Base-by-base conservation (phyloP, 2,888 invertebrate genomes). In the Melanostoma scalare region DNA sequence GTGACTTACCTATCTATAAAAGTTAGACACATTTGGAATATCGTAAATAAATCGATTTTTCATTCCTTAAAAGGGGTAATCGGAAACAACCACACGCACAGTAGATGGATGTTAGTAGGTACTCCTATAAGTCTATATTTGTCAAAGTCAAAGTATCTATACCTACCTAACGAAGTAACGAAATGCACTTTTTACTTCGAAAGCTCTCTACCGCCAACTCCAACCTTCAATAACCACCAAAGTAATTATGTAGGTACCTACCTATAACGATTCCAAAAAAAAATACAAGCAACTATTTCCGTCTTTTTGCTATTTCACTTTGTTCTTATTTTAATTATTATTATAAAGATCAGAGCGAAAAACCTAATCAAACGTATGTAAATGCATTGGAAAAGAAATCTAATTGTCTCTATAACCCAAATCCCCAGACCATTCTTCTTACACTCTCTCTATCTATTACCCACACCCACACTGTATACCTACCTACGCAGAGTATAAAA, bases 361-460 rank as follows among this genome's bases (percentile, higher is more conserved):
- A 82, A 76, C 76, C 72, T 56, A 82, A 82, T 73, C 55, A 38
- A 73, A 48, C 48, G 65, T 20, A 48, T 53, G 65, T 72, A 76
- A 73, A 68, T 73, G 56, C 67, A 80, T 75, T 68, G 71, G 56
- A 69, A 71, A 56, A 74, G 50, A 68, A 50, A 74, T 56, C 61
- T 30, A 20, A 35, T 3, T 36, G 2, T 8, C 3, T 40, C 30
- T 33, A 31, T 8, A 33, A 9, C 20, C 40, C 31, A 40, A 36
- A 42, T 38, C 40, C 30, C 8, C 42, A 36, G 10, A 8, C 6
- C 55, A 48, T 33, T 8, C 9, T 31, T n/a, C 20, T 55, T 35
- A 35, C 55, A 48, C 38, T 10, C 9, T 31, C 8, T 36, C 61
- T 35, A 35, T 46, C 35, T 42, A 10, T 40, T 31, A 20, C 36